Evolutionary conservation across 2,797 vertebrate genomes (phyloP).

Genomic region (Chanos chanos): DNA sequence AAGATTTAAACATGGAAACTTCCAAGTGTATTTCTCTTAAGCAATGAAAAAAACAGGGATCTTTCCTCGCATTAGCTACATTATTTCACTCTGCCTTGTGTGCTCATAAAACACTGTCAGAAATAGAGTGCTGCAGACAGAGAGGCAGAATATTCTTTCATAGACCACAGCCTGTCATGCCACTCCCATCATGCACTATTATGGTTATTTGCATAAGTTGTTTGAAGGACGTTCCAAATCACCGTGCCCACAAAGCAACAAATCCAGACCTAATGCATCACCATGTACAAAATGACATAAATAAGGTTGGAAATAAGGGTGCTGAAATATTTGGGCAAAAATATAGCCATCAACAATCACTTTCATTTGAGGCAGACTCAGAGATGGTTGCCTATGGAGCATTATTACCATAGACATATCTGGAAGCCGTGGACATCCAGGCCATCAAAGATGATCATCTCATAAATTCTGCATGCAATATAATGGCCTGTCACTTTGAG

Average conservation of each 20-base stretch:
- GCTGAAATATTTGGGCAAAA: constrained; percentile 57
- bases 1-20: too few relatives aligned
- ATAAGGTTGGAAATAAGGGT: constrained; percentile 52
- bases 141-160: background rate
- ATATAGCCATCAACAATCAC: constrained; percentile 67
- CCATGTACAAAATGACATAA: constrained; percentile 45
- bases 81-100: constrained; percentile 12
- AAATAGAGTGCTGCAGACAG: background rate
- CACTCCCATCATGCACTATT: background rate
- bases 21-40: too few relatives aligned
- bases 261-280: constrained; percentile 53
- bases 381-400: constrained; percentile 47
- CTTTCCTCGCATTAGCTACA: too few relatives aligned
- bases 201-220: constrained; percentile 28
- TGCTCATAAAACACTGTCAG: background rate
- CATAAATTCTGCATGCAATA: constrained; percentile 65
- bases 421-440: constrained; percentile 53
- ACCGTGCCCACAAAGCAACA: constrained; percentile 44
- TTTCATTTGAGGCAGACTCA: constrained; percentile 37
- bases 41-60: too few relatives aligned
- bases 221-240: constrained; percentile 58
- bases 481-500: constrained; percentile 69
- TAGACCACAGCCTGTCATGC: background rate
- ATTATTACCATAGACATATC: constrained; percentile 69
- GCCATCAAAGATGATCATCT: constrained; percentile 69